Conservation (phyloP, 2,113 vertebrate genomes). For the Hyla sarda region DNA sequence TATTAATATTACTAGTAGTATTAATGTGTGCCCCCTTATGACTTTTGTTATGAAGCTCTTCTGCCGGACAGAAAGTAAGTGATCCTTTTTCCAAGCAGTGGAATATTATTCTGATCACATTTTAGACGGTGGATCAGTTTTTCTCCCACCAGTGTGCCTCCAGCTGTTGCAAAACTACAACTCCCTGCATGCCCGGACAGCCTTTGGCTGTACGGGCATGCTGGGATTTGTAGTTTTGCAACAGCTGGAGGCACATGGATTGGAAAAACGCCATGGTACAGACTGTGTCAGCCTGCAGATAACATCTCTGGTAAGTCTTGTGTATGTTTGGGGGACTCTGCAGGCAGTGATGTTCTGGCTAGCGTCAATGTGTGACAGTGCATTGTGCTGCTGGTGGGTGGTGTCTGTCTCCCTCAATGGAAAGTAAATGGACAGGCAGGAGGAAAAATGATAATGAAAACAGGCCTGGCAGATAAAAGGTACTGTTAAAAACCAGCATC, state of each 20-base stretch:
- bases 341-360: not conserved
- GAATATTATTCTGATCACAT: not conserved
- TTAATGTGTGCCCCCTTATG: too few species aligned
- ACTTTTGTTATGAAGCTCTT: not conserved
- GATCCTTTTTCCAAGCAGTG: not conserved
- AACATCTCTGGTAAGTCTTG: not conserved
- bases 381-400: not conserved
- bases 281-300: not conserved
- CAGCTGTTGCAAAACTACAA: too few species aligned
- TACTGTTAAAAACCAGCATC: not conserved
- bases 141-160: too few species aligned
- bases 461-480: not conserved
- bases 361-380: constrained; percentile 11
- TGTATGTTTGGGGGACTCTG: too few species aligned
- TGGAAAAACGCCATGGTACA: too few species aligned
- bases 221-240: too few species aligned
- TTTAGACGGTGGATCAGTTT: too few species aligned
- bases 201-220: too few species aligned
- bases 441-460: constrained; percentile 27
- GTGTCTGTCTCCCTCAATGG: not conserved
- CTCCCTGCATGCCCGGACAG: too few species aligned
- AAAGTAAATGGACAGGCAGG: not conserved
- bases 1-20: too few species aligned
- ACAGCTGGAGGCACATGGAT: too few species aligned
- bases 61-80: not conserved